Conservation (phyloP, 2,888 invertebrate genomes). For the Eilema caniola region DNA sequence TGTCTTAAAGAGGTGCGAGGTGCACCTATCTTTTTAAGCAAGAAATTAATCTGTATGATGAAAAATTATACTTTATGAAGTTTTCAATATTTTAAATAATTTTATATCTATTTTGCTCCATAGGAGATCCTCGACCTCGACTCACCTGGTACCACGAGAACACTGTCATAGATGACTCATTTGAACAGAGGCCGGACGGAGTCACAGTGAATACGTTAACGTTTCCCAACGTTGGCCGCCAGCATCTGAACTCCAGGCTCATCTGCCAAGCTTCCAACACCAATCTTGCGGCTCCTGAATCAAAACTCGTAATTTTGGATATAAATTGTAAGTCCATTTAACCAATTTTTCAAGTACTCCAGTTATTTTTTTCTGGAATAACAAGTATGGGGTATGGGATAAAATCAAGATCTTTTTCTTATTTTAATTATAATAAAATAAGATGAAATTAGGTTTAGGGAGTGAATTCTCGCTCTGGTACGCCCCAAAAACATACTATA, state of each 20-base stretch:
- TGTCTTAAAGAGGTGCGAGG: too few species aligned
- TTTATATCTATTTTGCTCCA: conserved; percentile 22
- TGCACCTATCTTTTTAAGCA: too few species aligned
- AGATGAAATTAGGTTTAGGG: too few species aligned
- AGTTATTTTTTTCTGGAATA: neutral
- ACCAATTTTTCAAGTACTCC: neutral
- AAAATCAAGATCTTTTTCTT: too few species aligned
- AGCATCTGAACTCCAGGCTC: conserved; percentile 93
- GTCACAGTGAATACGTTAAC: conserved; percentile 92
- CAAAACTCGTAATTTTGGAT: conserved; percentile 92
- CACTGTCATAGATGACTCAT: conserved; percentile 93
- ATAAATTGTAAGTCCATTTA: conserved; percentile 93
- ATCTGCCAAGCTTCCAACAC: conserved; percentile 96
- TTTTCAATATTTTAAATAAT: too few species aligned
- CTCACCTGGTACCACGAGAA: conserved; percentile 95
- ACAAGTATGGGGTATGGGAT: neutral
- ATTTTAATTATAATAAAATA: too few species aligned
- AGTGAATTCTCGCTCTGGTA: too few species aligned
- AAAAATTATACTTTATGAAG: too few species aligned
- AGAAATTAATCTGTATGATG: too few species aligned
- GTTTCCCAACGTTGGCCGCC: conserved; percentile 92
- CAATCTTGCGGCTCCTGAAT: conserved; percentile 92
- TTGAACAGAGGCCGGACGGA: conserved; percentile 89
- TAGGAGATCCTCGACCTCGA: conserved; percentile 92
- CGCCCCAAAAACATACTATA: too few species aligned